phyloP scores from a whole-genome alignment of 2,797 vertebrate species.

The Myiothlypis chrysogaster region DNA sequence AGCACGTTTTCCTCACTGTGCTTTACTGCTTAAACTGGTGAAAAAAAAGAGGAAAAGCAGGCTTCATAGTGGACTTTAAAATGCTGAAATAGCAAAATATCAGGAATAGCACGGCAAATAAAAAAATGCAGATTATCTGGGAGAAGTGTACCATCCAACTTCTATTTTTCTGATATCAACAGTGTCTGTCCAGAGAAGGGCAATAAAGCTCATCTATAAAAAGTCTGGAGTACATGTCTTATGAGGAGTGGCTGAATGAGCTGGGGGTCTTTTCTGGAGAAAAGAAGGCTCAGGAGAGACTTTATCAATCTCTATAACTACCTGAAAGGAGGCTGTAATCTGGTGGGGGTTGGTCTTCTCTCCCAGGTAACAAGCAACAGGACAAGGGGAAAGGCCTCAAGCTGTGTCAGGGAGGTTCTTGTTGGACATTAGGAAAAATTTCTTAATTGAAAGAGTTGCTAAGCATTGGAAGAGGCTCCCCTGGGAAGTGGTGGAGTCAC shows the following conservation, averaged over 20 bases:
- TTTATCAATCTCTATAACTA: background rate
- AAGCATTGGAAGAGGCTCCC: background rate
- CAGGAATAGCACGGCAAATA: background rate
- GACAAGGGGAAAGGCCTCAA: background rate
- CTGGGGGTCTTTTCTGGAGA: background rate
- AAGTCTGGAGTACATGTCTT: accelerated
- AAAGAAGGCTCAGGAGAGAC: background rate
- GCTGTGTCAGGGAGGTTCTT: too few species aligned
- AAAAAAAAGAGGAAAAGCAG: background rate
- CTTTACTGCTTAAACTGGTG: background rate
- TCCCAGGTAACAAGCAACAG: accelerated
- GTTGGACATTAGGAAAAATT: background rate
- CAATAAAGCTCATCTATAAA: background rate
- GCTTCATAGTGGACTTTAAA: background rate
- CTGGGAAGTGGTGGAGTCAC: background rate
- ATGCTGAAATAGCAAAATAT: background rate
- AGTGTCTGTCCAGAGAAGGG: background rate
- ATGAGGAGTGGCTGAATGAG: background rate
- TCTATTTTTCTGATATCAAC: background rate
- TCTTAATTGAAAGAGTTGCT: background rate
- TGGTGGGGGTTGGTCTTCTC: background rate
- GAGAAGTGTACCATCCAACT: background rate
- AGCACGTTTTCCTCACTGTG: background rate
- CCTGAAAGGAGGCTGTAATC: background rate
- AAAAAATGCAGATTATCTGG: background rate